Base-by-base conservation (phyloP, 1,140 invertebrate genomes). In the Dufourea novaeangliae region DNA sequence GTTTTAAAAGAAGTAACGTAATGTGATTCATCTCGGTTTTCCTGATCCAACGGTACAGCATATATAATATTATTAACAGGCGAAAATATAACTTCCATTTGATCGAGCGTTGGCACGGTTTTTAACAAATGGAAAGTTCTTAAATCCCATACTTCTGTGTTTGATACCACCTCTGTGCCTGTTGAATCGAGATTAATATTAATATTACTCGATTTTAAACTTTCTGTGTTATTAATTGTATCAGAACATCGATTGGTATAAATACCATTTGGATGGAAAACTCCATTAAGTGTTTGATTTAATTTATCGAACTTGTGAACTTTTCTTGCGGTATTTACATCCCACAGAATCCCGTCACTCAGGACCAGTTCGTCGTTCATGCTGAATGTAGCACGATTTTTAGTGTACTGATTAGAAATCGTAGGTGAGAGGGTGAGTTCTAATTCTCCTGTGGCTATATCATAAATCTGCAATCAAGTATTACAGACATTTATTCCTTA, bases 231-330 rank as follows among this genome's bases (percentile, higher is more conserved):
- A n/a, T 50, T 20, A 25, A 50, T 50, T 25, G 7, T 14, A 61
- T 46, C 39, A 25, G 2, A 4, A 39, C 41, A 67, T n/a, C 20
- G 25, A 74, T 32, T 66, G 12, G 50, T 66, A 2, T 54, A 2
- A 56, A 17, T 76, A 76, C 98, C 98, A 90, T 98, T 98, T 0
- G 98, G 98, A 95, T 99, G 98, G 90, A 99, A 99, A 1, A 98
- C 96, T 0, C 98, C 99, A 88, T 97, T 99, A 27, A 99, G 94
- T 46, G 96, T 96, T 88, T 98, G 96, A 93, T 99, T 99, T 27
- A 99, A 94, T 92, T 99, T 99, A 93, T 99, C 99, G 88, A 99
- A 98, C 88, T 99, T 99, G 90, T 99, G 98, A 61, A 99, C 97
- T 86, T 97, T 95, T 86, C 96, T 97, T 4, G 96, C 96, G 0